Evolutionary conservation across 2,113 vertebrate genomes (phyloP).

Genomic region (Ornithorhynchus anatinus): DNA sequence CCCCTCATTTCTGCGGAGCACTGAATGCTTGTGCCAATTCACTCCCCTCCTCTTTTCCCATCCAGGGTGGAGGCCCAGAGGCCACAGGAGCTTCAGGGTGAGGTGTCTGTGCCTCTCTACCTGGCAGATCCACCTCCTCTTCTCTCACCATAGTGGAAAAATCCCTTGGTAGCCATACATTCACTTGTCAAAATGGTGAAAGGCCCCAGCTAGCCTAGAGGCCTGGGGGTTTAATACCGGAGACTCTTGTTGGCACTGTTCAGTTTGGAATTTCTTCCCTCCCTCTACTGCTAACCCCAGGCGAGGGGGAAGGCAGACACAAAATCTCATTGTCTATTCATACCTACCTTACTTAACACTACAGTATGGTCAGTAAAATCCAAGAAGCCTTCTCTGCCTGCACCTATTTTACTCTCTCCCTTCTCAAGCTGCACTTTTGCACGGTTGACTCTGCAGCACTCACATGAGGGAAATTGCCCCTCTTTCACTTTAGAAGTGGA

Average conservation of each 20-base stretch:
- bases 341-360: not conserved
- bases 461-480: conserved; percentile 45
- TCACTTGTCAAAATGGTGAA: not conserved
- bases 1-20: not conserved
- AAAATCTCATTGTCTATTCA: conserved; percentile 19
- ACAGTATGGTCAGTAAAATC: conserved; percentile 1
- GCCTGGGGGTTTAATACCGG: not conserved
- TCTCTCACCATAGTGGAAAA: not conserved
- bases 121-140: not conserved
- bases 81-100: no score
- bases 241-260: not conserved
- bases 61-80: no score
- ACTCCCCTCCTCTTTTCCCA: not conserved
- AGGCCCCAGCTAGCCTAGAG: not conserved
- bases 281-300: conserved; percentile 30
- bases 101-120: no score
- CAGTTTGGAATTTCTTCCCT: not conserved
- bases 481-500: conserved; percentile 26
- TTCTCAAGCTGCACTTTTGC: no score
- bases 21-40: not conserved
- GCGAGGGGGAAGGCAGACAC: conserved; percentile 29
- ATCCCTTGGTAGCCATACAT: not conserved
- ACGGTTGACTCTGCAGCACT: not conserved
- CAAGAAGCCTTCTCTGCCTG: conserved; percentile 8
- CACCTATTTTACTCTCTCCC: not conserved